phyloP scores from a whole-genome alignment of 2,888 invertebrate species.

The Zygothrica quintamaculata region DNA sequence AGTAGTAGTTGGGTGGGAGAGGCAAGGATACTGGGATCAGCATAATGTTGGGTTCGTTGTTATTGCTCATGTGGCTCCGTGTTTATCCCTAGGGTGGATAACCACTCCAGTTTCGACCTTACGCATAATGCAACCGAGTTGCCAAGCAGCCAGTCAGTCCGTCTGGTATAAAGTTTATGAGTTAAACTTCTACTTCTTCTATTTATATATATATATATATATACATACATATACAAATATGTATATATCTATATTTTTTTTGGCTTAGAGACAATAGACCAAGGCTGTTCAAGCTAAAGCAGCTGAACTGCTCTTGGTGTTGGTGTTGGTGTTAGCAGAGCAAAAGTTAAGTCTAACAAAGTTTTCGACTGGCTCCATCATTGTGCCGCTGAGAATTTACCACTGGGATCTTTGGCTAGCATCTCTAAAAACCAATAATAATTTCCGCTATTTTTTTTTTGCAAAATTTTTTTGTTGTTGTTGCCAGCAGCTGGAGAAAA shows the following conservation, averaged over 20 bases:
- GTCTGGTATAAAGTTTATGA: constrained; percentile 71
- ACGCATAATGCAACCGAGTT: constrained; percentile 51
- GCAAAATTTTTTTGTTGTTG: not conserved
- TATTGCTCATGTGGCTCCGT: constrained; percentile 40
- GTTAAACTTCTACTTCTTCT: constrained; percentile 42
- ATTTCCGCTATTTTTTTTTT: constrained; percentile 57
- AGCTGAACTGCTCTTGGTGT: not conserved
- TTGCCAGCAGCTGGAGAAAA: constrained; percentile 50
- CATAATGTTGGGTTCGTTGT: constrained; percentile 23
- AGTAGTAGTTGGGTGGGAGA: not conserved
- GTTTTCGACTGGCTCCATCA: constrained; percentile 66
- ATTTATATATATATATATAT: too few relatives aligned
- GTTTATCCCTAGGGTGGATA: constrained; percentile 26
- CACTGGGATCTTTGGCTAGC: constrained; percentile 66
- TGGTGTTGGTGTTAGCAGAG: constrained; percentile 7
- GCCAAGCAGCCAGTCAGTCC: constrained; percentile 31
- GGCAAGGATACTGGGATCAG: constrained; percentile 11
- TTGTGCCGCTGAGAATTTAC: constrained; percentile 71
- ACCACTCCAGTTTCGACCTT: constrained; percentile 24
- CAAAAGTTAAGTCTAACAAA: constrained; percentile 45
- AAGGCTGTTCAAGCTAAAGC: constrained; percentile 7
- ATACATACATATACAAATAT: too few relatives aligned
- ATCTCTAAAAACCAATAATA: constrained; percentile 74
- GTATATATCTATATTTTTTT: too few relatives aligned
- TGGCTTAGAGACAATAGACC: constrained; percentile 59